Evolutionary conservation across 2,888 invertebrate species (phyloP), one percentile per base, ranked within the genome.

Genomic region (Busseola fusca): DNA sequence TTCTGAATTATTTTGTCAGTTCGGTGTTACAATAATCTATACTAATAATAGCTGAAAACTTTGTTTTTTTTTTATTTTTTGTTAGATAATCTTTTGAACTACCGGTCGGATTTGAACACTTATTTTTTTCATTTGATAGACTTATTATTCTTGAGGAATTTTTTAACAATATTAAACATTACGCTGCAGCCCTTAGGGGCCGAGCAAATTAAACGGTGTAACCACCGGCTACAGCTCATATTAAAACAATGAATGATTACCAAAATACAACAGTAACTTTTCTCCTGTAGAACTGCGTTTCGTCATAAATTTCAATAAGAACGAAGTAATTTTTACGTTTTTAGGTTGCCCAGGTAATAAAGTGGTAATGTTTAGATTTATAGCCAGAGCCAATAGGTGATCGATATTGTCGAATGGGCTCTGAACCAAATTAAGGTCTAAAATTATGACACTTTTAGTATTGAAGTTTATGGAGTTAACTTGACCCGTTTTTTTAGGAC

Each of bases 401-500:
- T 64, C 59, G 59, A 60, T 48, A 30, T 7, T 30, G 30, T n/a
- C 7, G 56, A 76, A 60, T 37, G 30, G 27, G 60, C 18, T 57
- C 40, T 42, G 56, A 57, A 76, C 48, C 25, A 62, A 76, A 74
- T 74, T 56, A 76, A 48, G 56, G 48, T 37, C 18, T 12, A 21
- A 69, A 69, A 76, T 69, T 76, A 76, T 74, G 60, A 62, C 54
- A 27, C 52, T 76, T 75, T 76, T 74, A 60, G 54, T 54, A 59
- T 25, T 48, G 27, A 60, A 56, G 25, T 74, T 75, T 74, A 74
- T 74, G 18, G 40, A 16, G 52, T 52, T 34, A 64, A n/a, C 10
- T 65, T 74, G 34, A 73, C 25, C 25, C 5, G 52, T 40, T 21
- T 64, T 40, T 56, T 73, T 48, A 48, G 9, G 5, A 21, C 12